Percentiles rank a stretch among this genome's conserved stretches.
Conservation (phyloP, 2,113 vertebrate species). For the Pygoscelis adeliae region DNA sequence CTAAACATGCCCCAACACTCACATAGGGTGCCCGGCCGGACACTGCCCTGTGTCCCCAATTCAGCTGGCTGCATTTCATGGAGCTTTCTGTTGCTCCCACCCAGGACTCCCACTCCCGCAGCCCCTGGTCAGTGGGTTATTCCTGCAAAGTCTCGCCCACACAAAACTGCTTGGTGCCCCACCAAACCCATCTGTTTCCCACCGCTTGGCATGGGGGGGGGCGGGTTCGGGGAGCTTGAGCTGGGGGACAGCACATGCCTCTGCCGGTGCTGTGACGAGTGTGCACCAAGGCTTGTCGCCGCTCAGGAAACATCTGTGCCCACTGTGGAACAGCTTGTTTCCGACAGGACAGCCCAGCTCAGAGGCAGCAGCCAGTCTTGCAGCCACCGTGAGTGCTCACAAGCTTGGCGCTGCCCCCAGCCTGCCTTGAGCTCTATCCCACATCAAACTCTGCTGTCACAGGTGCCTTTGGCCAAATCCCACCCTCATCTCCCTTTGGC, state of each 20-base stretch:
- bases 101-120: neutral
- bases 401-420: neutral
- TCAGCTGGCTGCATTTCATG: fast-evolving
- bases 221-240: fast-evolving
- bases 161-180: neutral
- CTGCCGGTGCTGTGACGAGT: fast-evolving
- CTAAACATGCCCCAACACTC: neutral
- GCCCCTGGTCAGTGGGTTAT: fast-evolving
- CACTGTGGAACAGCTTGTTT: fast-evolving
- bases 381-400: fast-evolving
- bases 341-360: neutral
- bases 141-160: neutral
- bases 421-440: neutral
- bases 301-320: neutral
- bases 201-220: fast-evolving
- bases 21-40: no score
- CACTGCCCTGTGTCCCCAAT: fast-evolving
- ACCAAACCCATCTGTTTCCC: neutral
- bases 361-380: neutral
- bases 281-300: neutral
- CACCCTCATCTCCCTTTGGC: neutral
- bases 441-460: fast-evolving
- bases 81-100: neutral
- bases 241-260: neutral
- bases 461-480: neutral